Percentiles rank a stretch among this genome's conserved stretches.
These are phyloP conservation scores for Agriopis aurantiaria DNA, from an alignment of 2,888 invertebrate genomes.

Conservation along the genomic window DNA sequence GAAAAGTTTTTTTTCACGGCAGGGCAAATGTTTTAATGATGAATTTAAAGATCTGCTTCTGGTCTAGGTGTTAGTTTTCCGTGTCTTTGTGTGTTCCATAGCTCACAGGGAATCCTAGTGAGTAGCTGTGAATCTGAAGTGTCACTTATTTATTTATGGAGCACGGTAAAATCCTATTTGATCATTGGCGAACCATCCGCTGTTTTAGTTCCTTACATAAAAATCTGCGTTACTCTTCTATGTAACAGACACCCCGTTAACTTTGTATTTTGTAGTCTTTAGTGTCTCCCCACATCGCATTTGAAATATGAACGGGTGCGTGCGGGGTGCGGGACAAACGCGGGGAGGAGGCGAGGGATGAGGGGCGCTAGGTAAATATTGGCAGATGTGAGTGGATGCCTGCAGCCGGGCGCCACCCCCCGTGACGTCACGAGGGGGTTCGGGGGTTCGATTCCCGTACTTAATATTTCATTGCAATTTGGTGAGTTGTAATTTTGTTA, in stretches of 20 bases:
- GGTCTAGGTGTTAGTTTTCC: too few species aligned
- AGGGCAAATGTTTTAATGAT: too few species aligned
- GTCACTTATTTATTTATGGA: too few species aligned
- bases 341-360: constrained; percentile 51
- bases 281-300: constrained; percentile 78
- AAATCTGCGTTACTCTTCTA: constrained; percentile 45
- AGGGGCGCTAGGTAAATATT: constrained; percentile 87
- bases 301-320: constrained; percentile 84
- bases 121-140: too few species aligned
- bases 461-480: constrained; percentile 47
- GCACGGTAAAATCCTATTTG: too few species aligned
- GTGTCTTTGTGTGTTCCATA: too few species aligned
- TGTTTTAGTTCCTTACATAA: background rate
- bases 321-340: constrained; percentile 60
- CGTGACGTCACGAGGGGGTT: constrained; percentile 68
- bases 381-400: constrained; percentile 89
- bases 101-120: too few species aligned
- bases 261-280: constrained; percentile 80
- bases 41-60: too few species aligned
- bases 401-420: constrained; percentile 72
- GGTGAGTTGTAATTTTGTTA: constrained; percentile 49
- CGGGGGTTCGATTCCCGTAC: constrained; percentile 43
- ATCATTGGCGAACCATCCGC: background rate
- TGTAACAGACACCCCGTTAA: constrained; percentile 54
- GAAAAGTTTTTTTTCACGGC: too few species aligned